These are phyloP conservation scores for Eristalinus sepulchralis DNA, from an alignment of 2,888 invertebrate species.

Conservation along the genomic window DNA sequence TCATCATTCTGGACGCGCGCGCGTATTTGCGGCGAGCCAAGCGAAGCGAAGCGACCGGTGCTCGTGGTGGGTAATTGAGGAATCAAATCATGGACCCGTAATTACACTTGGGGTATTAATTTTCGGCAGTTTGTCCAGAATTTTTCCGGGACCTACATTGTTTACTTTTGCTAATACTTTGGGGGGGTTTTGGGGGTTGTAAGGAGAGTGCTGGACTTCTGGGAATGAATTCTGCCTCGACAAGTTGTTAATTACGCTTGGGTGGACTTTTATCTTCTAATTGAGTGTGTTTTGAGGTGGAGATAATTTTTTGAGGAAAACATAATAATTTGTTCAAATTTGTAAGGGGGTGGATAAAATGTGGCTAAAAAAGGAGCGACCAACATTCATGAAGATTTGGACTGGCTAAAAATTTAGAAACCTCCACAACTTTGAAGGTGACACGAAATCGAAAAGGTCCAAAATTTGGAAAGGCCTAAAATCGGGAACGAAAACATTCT, in stretches of 20 bases:
- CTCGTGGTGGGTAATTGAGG: slow-evolving; percentile 25
- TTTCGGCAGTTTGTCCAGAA: not conserved
- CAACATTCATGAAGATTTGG: too few relatives aligned
- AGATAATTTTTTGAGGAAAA: too few relatives aligned
- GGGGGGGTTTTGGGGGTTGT: not conserved
- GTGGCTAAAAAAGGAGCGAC: too few relatives aligned
- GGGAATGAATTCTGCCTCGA: not conserved
- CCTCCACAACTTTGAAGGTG: too few relatives aligned
- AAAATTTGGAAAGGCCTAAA: too few relatives aligned
- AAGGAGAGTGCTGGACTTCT: not conserved
- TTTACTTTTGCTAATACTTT: too few relatives aligned
- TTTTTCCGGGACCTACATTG: not conserved
- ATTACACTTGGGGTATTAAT: slow-evolving; percentile 9
- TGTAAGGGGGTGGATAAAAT: too few relatives aligned
- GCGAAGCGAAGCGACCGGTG: not conserved
- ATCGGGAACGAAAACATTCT: too few relatives aligned
- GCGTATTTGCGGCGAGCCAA: not conserved
- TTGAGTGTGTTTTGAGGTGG: too few relatives aligned
- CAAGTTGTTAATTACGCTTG: not conserved
- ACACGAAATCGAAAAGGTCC: too few relatives aligned
- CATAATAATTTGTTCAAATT: too few relatives aligned
- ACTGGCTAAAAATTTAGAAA: too few relatives aligned
- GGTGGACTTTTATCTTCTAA: not conserved
- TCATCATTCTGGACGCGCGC: not conserved
- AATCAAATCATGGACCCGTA: slow-evolving; percentile 20